Evolutionary conservation across 2,888 invertebrate genomes (phyloP), one percentile per base, ranked within the genome.

Genomic region (Dyspetes luteomarginatus): DNA sequence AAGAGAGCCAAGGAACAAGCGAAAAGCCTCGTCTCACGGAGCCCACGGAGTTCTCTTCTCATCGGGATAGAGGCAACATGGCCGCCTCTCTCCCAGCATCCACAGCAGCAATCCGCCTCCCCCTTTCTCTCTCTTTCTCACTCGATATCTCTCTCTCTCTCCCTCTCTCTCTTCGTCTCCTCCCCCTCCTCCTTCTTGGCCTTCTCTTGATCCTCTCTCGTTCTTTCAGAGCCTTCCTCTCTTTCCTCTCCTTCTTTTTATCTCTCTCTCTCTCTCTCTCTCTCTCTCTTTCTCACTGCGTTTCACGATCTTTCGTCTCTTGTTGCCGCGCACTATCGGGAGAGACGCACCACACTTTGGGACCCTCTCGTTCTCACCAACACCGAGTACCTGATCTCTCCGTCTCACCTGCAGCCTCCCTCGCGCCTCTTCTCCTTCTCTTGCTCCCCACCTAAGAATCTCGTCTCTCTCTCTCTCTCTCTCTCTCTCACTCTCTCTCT

Each of bases 31-130:
- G 86, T 86, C 86, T 86, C 88, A 88, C 88, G 86, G 87, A 86
- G 36, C 36, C 87, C 88, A 86, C 88, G 85, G 84, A 87, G 86
- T 87, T 88, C 87, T 88, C 87, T 87, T 87, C 88, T 87, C 86
- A 88, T 89, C 86, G 94, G 94, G 94, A 94, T 94, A 94, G 94
- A 94, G 78, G 73, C 95, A 95, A 94, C 94, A 94, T 94, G 94
- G 94, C 94, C 94, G 94, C 94, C 93, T 93, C 93, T n/a, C n/a
- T 93, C 93, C 92, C 90, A 89, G 93, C 93, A 92, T 93, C 93
- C 93, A n/a, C n/a, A 93, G 93, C 93, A 91, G 81, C 82, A 65
- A 73, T 82, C 81, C 81, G 78, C 77, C 77, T 73, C 82, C 85
- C 83, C 82, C 84, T 84, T 82, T 77, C 78, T 78, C 83, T 82